Evolutionary conservation across 1,140 invertebrate species (phyloP).

Genomic region (Bombus sibiricus): DNA sequence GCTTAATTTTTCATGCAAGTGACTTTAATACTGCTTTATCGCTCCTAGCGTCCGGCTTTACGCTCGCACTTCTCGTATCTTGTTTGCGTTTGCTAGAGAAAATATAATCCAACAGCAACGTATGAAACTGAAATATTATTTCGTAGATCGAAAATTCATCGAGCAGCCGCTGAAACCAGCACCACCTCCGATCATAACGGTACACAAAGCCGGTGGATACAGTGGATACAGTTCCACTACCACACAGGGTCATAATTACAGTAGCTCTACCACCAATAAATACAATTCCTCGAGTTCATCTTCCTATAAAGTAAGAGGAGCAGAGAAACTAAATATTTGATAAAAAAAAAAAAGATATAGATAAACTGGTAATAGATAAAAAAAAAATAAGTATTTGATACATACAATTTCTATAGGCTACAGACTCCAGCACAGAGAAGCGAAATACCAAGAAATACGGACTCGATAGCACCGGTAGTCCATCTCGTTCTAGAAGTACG

Average conservation of each 20-base stretch:
- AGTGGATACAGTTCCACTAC: conserved; percentile 71
- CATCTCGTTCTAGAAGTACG: conserved; percentile 92
- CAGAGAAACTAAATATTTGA: background rate
- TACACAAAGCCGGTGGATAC: conserved; percentile 73
- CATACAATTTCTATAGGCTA: conserved; percentile 24
- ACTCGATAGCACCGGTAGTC: conserved; percentile 88
- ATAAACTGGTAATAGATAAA: background rate
- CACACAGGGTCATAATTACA: conserved; percentile 59
- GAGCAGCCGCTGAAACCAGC: conserved; percentile 91
- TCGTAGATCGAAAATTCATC: conserved; percentile 90
- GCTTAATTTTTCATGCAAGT: background rate
- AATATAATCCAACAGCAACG: no score
- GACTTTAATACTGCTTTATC: background rate
- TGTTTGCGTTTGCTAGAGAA: background rate
- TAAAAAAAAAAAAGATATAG: background rate
- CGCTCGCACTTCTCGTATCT: no score
- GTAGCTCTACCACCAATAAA: conserved; percentile 54
- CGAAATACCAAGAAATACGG: conserved; percentile 90
- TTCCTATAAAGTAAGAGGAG: conserved; percentile 58
- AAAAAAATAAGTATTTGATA: conserved; percentile 37
- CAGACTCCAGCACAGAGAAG: conserved; percentile 77
- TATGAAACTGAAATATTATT: background rate
- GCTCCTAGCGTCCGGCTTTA: no score
- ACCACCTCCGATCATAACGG: conserved; percentile 86
- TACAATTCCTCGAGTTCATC: conserved; percentile 64